A percentile compares a stretch with the other conserved stretches of the same genome.
These are phyloP conservation scores for Piaya cayana DNA, from an alignment of 2,113 vertebrate species.

Conservation along the genomic window DNA sequence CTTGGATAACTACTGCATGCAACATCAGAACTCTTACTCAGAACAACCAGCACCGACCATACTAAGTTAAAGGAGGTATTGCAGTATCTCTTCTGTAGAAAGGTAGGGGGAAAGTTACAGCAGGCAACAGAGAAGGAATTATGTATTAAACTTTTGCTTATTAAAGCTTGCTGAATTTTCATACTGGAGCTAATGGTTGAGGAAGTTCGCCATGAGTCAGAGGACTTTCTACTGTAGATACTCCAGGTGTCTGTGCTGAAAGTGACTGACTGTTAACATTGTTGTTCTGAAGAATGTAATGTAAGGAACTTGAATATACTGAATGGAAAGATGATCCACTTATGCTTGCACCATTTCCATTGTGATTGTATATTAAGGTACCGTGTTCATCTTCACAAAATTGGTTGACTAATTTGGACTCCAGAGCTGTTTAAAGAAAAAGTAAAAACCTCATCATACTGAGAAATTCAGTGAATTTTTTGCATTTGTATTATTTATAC, in stretches of 20 bases:
- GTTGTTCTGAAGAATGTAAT: constrained; percentile 22
- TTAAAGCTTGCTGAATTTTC: constrained; percentile 1
- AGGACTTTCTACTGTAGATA: constrained; percentile 18
- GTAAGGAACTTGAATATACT: constrained; percentile 20
- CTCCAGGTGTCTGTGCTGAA: constrained; percentile 34
- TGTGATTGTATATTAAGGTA: constrained; percentile 80
- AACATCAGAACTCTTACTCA: background rate
- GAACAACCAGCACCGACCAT: background rate
- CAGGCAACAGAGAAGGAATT: background rate
- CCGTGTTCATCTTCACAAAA: constrained; percentile 92
- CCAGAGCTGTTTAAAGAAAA: constrained; percentile 78
- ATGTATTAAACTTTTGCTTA: background rate
- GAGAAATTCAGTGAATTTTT: background rate
- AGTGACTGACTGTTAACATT: constrained; percentile 1
- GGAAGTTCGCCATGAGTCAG: background rate
- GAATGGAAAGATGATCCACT: constrained; percentile 33
- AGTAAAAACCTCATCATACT: background rate
- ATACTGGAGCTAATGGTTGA: constrained; percentile 53
- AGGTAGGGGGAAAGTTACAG: background rate
- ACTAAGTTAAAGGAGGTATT: background rate
- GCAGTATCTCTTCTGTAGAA: background rate
- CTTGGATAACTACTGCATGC: background rate
- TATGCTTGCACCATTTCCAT: constrained; percentile 75
- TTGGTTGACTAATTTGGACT: constrained; percentile 88
- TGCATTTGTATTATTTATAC: background rate